Conservation (phyloP, 1,140 invertebrate species). For the Leptestheria dahalacensis region DNA sequence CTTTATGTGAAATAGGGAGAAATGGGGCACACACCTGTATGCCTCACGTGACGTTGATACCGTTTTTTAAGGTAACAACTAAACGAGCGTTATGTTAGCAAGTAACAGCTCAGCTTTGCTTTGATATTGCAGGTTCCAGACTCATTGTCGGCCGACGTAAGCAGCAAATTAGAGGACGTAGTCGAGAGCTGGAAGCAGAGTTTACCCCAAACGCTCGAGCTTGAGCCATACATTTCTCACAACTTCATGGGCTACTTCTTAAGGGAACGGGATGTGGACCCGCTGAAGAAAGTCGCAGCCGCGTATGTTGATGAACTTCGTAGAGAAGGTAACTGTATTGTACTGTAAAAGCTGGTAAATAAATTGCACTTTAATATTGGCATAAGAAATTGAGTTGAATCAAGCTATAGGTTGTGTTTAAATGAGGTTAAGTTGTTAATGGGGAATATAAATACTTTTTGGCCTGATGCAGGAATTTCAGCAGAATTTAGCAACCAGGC, state of each 20-base stretch:
- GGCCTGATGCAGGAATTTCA: slow-evolving; percentile 51
- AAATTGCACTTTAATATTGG: too few relatives aligned
- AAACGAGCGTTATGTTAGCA: too few relatives aligned
- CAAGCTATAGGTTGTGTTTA: too few relatives aligned
- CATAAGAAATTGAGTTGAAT: too few relatives aligned
- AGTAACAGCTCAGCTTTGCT: too few relatives aligned
- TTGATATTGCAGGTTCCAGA: slow-evolving; percentile 51
- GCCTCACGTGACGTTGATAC: slow-evolving; percentile 74
- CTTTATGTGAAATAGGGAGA: slow-evolving; percentile 55
- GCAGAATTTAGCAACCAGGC: slow-evolving; percentile 64
- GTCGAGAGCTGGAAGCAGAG: slow-evolving; percentile 38
- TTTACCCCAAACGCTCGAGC: slow-evolving; percentile 41
- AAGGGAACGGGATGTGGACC: slow-evolving; percentile 54
- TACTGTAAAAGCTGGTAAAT: too few relatives aligned
- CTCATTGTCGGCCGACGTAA: slow-evolving; percentile 46
- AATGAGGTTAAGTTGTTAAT: too few relatives aligned
- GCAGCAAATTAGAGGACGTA: slow-evolving; percentile 45
- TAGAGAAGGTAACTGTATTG: slow-evolving; percentile 50
- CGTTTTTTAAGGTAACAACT: slow-evolving; percentile 62
- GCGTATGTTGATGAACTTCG: slow-evolving; percentile 61
- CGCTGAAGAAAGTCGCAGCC: slow-evolving; percentile 53
- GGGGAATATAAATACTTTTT: too few relatives aligned
- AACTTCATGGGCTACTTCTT: slow-evolving; percentile 81
- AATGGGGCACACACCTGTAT: slow-evolving; percentile 78
- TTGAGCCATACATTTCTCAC: slow-evolving; percentile 64